phyloP scores from a whole-genome alignment of 1,140 invertebrate genomes.

The Magallana angulata region DNA sequence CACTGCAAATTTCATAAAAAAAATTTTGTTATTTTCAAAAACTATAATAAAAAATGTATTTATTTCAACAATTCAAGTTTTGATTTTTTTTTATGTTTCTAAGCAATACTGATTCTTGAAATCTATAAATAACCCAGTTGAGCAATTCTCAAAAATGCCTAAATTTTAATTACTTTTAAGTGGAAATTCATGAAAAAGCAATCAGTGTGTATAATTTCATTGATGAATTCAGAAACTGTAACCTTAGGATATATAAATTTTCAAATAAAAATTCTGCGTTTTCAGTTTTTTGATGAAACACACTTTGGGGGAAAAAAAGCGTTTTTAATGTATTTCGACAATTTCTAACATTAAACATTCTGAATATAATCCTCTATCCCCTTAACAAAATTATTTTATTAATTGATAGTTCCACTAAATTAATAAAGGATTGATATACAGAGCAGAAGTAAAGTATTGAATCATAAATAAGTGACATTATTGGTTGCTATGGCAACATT shows the following conservation, averaged over 20 bases:
- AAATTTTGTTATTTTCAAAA: not conserved
- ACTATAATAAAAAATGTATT: not conserved
- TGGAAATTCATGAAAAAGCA: no score
- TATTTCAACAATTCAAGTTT: constrained; percentile 2
- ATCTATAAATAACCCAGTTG: no score
- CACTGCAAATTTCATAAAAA: not conserved
- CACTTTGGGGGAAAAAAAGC: no score
- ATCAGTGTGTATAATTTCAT: no score
- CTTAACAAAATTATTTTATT: not conserved
- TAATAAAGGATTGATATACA: not conserved
- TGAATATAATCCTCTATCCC: not conserved
- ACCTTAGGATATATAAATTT: no score
- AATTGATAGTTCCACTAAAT: not conserved
- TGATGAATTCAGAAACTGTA: no score
- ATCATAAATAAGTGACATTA: not conserved
- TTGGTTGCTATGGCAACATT: not conserved
- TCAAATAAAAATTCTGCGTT: no score
- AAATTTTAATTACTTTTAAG: no score
- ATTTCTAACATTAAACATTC: not conserved
- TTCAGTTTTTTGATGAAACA: no score
- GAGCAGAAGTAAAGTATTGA: not conserved
- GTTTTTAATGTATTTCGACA: not conserved
- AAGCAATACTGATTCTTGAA: not conserved
- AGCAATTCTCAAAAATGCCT: no score
- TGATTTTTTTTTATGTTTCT: not conserved